These are phyloP conservation scores for Camponotus pennsylvanicus DNA, from an alignment of 1,140 invertebrate genomes.

Conservation along the genomic window DNA sequence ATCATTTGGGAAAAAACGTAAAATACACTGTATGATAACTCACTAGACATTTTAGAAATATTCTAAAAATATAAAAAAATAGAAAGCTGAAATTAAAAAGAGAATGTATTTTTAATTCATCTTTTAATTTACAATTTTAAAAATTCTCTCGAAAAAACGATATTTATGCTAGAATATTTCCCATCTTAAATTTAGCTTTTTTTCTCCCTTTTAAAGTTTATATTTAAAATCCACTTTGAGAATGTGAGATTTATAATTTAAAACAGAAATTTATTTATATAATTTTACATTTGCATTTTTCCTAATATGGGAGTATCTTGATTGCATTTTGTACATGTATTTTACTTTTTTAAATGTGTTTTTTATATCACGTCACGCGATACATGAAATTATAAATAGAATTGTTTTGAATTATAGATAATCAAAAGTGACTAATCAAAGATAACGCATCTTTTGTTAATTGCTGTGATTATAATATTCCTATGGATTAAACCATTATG, in stretches of 20 bases:
- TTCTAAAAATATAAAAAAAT: neutral
- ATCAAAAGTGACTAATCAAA: neutral
- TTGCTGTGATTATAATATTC: neutral
- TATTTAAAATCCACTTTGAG: neutral
- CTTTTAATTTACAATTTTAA: neutral
- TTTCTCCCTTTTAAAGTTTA: neutral
- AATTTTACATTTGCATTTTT: no score
- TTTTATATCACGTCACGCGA: no score
- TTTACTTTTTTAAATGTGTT: no score
- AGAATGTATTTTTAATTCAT: neutral
- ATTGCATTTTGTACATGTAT: no score
- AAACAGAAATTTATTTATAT: no score
- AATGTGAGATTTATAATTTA: no score
- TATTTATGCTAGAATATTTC: neutral
- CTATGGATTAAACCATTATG: neutral
- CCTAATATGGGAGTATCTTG: no score
- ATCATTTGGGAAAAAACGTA: neutral
- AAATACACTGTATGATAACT: neutral
- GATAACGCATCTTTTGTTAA: neutral
- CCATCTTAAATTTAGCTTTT: neutral
- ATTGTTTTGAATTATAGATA: no score
- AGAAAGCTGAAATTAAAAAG: neutral
- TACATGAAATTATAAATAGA: no score
- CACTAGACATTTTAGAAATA: neutral
- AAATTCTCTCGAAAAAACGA: neutral